A percentile compares a stretch with the other conserved stretches of the same genome.
Evolutionary conservation across 1,140 invertebrate genomes (phyloP).

Genomic region (Drosophila lacteicornis): DNA sequence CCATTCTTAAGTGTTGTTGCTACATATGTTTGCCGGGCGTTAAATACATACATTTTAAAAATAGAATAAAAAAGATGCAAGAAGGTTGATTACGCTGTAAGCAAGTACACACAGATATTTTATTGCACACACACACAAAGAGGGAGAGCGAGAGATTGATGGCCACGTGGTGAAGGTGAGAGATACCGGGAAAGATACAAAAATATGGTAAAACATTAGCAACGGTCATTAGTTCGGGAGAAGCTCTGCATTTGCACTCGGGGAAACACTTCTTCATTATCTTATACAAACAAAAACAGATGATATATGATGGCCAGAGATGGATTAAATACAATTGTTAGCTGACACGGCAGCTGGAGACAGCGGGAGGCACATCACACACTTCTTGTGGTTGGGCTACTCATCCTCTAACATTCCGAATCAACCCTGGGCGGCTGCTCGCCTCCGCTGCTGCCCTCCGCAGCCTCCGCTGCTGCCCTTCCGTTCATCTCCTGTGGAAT

Average conservation of each 20-base stretch:
- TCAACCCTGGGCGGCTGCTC: constrained; percentile 40
- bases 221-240: constrained; percentile 1
- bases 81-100: constrained; percentile 82
- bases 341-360: constrained; percentile 12
- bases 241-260: background rate
- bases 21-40: constrained; percentile 77
- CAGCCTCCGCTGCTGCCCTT: constrained; percentile 18
- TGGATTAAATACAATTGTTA: constrained; percentile 19
- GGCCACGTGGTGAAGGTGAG: constrained; percentile 37
- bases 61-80: constrained; percentile 80
- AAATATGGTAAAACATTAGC: constrained; percentile 52
- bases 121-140: constrained; percentile 47
- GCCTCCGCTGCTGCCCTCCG: constrained; percentile 18
- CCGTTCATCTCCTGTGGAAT: constrained; percentile 49
- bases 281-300: constrained; percentile 14
- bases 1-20: constrained; percentile 79
- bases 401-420: constrained; percentile 76
- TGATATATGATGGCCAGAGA: background rate
- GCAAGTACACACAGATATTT: constrained; percentile 31
- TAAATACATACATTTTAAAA: constrained; percentile 83
- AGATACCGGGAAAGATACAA: constrained; percentile 66
- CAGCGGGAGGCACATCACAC: constrained; percentile 47
- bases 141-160: constrained; percentile 9
- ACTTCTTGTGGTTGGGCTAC: constrained; percentile 53
- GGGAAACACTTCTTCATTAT: constrained; percentile 6